Percentiles rank a stretch among this genome's conserved stretches.
Evolutionary conservation across 2,888 invertebrate genomes (phyloP).

Genomic region (Hyppa rectilinea): DNA sequence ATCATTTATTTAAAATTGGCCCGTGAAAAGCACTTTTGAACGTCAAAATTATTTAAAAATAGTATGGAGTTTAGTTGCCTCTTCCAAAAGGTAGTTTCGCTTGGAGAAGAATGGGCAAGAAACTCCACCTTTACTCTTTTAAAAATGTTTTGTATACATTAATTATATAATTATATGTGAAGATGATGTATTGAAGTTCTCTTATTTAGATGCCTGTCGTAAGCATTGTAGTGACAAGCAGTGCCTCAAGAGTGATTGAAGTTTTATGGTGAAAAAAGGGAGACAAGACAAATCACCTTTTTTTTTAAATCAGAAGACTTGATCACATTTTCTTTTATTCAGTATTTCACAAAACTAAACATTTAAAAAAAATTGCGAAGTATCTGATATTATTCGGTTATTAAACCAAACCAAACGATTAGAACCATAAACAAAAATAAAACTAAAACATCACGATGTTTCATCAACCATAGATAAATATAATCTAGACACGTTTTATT

Average conservation of each 20-base stretch:
- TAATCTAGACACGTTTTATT: slow-evolving; percentile 29
- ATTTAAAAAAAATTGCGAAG: neutral
- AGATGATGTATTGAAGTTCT: neutral
- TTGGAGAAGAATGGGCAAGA: too few species aligned
- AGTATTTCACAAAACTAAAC: too few species aligned
- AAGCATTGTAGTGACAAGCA: neutral
- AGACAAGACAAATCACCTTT: neutral
- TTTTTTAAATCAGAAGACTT: neutral
- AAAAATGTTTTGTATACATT: too few species aligned
- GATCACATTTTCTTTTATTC: neutral
- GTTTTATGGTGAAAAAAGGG: neutral
- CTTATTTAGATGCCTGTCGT: neutral
- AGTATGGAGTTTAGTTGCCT: too few species aligned
- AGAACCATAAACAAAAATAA: slow-evolving; percentile 30
- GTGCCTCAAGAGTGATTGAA: neutral
- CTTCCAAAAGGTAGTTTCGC: too few species aligned
- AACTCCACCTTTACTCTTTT: too few species aligned
- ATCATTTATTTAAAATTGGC: too few species aligned
- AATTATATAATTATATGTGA: too few species aligned
- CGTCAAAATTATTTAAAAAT: too few species aligned
- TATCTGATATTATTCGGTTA: neutral
- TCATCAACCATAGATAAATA: slow-evolving; percentile 45
- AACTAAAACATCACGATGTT: slow-evolving; percentile 16
- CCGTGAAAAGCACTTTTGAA: too few species aligned
- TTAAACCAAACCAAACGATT: slow-evolving; percentile 16